Conservation (phyloP, 2,113 vertebrate species). For the Oreochromis tanganicae region DNA sequence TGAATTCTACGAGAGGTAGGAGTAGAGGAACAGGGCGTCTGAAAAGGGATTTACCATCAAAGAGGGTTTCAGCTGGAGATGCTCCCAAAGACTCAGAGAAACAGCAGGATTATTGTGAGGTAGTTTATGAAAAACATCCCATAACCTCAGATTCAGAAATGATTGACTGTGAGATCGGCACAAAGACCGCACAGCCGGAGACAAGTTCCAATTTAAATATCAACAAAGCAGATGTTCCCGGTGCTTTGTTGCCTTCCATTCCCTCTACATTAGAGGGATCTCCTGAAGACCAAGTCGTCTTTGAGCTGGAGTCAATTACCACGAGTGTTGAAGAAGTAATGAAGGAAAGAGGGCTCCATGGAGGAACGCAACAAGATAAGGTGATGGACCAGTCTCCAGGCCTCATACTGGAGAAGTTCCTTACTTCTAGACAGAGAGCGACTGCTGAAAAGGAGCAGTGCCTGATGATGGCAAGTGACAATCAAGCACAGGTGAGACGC, state of each 20-base stretch:
- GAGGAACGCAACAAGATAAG: constrained; percentile 3
- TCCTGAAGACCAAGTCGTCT: constrained; percentile 38
- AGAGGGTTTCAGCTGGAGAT: neutral
- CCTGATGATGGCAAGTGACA: neutral
- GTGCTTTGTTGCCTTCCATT: neutral
- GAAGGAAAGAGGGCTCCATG: constrained; percentile 6
- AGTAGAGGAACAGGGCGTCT: constrained; percentile 15
- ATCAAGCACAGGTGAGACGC: constrained; percentile 30
- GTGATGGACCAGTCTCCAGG: constrained; percentile 47
- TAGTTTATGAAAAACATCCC: constrained; percentile 55
- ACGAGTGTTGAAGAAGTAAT: constrained; percentile 36
- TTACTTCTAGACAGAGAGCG: constrained; percentile 29
- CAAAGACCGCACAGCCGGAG: neutral
- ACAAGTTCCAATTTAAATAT: neutral
- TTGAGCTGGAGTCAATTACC: constrained; percentile 49
- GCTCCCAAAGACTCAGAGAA: neutral
- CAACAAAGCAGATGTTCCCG: neutral
- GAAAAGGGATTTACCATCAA: neutral
- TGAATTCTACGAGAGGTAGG: neutral
- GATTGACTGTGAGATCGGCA: neutral
- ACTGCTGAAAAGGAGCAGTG: neutral
- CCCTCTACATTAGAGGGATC: constrained; percentile 20
- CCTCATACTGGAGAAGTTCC: constrained; percentile 63
- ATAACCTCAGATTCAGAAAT: constrained; percentile 27
- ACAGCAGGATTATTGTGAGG: constrained; percentile 57